Percentiles rank a stretch among this genome's conserved stretches.
Evolutionary conservation across 2,797 vertebrate genomes (phyloP).

Genomic region (Anabas testudineus): DNA sequence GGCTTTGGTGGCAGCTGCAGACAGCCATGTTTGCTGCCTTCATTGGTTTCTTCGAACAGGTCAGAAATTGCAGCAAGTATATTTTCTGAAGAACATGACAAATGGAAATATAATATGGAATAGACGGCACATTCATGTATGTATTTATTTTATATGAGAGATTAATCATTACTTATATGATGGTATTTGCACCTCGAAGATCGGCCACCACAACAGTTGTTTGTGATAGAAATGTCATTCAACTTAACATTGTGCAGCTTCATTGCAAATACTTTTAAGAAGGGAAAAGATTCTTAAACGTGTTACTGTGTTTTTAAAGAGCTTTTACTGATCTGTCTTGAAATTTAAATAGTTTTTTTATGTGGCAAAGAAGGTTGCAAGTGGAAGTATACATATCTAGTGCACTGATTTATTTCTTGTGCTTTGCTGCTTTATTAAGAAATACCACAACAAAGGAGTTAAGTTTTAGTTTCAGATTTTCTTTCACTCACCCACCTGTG

Average conservation of each 20-base stretch:
- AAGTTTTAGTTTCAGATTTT: slow-evolving; percentile 16
- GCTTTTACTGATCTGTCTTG: not conserved
- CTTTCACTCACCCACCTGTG: not conserved
- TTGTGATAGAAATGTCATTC: slow-evolving; percentile 1
- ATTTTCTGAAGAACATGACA: not conserved
- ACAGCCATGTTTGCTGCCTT: no score
- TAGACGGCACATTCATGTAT: not conserved
- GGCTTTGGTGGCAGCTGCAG: no score
- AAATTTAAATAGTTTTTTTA: not conserved
- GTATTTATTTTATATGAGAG: not conserved
- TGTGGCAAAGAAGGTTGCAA: not conserved
- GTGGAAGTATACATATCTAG: not conserved
- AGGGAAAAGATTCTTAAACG: not conserved
- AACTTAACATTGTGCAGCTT: not conserved
- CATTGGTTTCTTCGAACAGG: no score
- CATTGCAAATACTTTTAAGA: not conserved
- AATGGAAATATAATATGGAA: not conserved
- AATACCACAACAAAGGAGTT: slow-evolving; percentile 16
- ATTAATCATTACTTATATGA: not conserved
- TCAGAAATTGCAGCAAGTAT: no score
- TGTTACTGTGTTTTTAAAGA: not conserved
- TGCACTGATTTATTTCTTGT: not conserved
- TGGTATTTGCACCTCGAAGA: not conserved
- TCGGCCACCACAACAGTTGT: not conserved
- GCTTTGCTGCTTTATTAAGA: not conserved